Evolutionary conservation across 2,113 vertebrate species (phyloP), one percentile per base, ranked within the genome.

Genomic region (Tympanuchus pallidicinctus): DNA sequence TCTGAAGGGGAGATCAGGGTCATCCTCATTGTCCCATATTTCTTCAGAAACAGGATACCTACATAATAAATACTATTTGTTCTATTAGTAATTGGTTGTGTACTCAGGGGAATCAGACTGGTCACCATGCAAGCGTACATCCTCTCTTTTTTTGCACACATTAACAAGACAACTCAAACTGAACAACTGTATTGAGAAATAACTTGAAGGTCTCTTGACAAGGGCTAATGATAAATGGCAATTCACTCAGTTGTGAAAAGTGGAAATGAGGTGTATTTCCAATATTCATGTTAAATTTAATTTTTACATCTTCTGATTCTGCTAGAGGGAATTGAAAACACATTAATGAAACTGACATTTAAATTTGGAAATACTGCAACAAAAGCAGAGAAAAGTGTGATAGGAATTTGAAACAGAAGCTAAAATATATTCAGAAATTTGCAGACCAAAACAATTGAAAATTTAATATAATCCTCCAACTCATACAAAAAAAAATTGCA

Each of bases 341-440:
- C 43, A 81, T 75, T 91, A 89, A 81, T 40, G 72, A 94, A 92
- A 80, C 56, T 88, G 87, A 91, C 84, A 90, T n/a, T 34, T 96
- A 92, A 87, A 80, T 25, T 61, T 57, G 61, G 65, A 96, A 95
- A 71, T 57, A 45, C 36, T 77, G 50, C 3, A 14, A 80, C 38
- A 90, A 79, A 32, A 45, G 63, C 78, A 70, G 71, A 79, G 34
- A 82, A 95, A 93, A 83, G 56, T 69, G 36, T 77, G 85, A 71
- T 16, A 45, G 21, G 24, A 22, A 71, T 74, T 77, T 89, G 75
- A 92, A 90, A 94, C 1, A 64, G 82, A 56, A 96, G 86, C 86
- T 66, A 57, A 92, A 86, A 91, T 19, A 0, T 25, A 22, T 66
- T 89, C 32, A 79, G 67, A 88, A 93, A 86, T 74, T 30, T 90